Evolutionary conservation across 2,113 vertebrate species (phyloP).

Genomic region (Seriola dumerili): DNA sequence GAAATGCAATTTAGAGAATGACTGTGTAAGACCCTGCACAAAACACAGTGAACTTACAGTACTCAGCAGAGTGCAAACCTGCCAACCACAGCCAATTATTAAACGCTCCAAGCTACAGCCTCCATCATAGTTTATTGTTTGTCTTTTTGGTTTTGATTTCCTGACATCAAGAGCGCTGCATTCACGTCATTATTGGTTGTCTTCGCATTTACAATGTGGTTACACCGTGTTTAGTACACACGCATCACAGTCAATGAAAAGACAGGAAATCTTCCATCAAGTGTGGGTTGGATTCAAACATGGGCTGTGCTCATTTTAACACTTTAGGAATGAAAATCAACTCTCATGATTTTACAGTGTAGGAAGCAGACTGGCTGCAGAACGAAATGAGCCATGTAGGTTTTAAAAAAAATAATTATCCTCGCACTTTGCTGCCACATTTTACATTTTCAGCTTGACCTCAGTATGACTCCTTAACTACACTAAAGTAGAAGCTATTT

Average conservation of each 20-base stretch:
- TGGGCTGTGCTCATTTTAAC: neutral
- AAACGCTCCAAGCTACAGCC: neutral
- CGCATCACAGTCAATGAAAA: neutral
- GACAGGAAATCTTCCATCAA: slow-evolving; percentile 25
- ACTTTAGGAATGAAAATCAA: neutral
- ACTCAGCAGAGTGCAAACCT: slow-evolving; percentile 15
- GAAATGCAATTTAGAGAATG: slow-evolving; percentile 18
- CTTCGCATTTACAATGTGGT: neutral
- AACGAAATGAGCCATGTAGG: slow-evolving; percentile 2
- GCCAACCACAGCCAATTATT: slow-evolving; percentile 7
- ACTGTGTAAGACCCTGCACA: slow-evolving; percentile 10
- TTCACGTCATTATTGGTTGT: slow-evolving; percentile 6
- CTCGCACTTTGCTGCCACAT: neutral
- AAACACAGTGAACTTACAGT: neutral
- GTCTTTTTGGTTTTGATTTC: slow-evolving; percentile 30
- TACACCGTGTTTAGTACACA: slow-evolving; percentile 20
- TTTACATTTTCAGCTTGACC: neutral
- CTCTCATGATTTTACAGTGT: neutral
- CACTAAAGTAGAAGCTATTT: neutral
- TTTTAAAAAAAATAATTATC: slow-evolving; percentile 10
- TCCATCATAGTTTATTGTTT: slow-evolving; percentile 25
- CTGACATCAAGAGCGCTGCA: slow-evolving; percentile 15
- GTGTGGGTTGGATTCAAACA: slow-evolving; percentile 16
- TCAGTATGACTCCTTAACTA: neutral
- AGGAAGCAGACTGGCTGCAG: neutral